Evolutionary conservation across 1,140 invertebrate species (phyloP), one percentile per base, ranked within the genome.

Genomic region (Aphelinus atriplicis): DNA sequence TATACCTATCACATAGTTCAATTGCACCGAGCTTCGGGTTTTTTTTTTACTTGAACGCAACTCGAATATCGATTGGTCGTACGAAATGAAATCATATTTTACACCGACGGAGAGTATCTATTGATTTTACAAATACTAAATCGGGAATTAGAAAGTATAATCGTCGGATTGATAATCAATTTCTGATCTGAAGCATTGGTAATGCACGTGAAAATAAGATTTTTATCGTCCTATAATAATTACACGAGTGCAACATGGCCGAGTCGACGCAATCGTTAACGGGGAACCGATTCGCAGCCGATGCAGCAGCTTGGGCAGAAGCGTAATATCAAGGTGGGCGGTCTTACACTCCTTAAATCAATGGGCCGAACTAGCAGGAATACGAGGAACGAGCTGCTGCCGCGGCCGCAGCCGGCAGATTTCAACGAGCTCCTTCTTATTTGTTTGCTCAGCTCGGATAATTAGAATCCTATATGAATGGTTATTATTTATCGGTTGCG

Each of bases 391-490:
- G 57, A 78, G 64, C 67, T 51, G 55, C 70, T 61, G 63, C 50
- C 63, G 68, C 48, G 43, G 46, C 53, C 9, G 58, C 67, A 48
- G 10, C 47, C 26, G 4, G 26, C 10, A 71, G 64, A 61, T 51
- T 58, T 65, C 46, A 61, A n/a, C 62, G 26, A 58, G 53, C 74
- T 66, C n/a, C 48, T 81, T 83, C 84, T 84, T 84, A 84, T 87
- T 84, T 87, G 85, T 88, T 88, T 88, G 86, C 81, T 86, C 84
- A 88, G 85, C 85, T 80, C 80, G 78, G 84, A 86, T 86, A 87
- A 88, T 88, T 87, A 87, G 85, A 87, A 87, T 85, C 83, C 83
- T 82, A 87, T 87, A 87, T 85, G 85, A 87, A 85, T 86, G 83
- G 82, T 81, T 86, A 86, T 87, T 87, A 87, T 87, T 86, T 86